phyloP scores from a whole-genome alignment of 2,888 invertebrate genomes.

The Drosophila greeni region DNA sequence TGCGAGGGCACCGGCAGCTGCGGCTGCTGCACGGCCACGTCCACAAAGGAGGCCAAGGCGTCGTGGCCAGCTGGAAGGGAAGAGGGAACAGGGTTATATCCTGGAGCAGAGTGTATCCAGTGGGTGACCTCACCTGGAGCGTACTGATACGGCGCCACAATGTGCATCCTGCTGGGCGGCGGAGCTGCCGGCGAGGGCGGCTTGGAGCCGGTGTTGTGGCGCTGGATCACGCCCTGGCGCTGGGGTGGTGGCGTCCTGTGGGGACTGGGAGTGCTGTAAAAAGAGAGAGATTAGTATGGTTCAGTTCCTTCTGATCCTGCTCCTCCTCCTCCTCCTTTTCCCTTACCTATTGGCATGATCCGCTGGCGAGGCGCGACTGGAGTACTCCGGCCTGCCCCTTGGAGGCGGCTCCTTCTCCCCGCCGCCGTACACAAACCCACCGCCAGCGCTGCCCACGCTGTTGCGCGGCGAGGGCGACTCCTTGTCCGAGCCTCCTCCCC shows the following conservation, averaged over 20 bases:
- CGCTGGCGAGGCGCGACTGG: slow-evolving; percentile 79
- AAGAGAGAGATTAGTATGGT: not conserved
- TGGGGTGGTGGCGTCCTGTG: slow-evolving; percentile 80
- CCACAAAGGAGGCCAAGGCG: slow-evolving; percentile 91
- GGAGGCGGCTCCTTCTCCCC: slow-evolving; percentile 73
- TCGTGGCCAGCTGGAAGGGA: slow-evolving; percentile 84
- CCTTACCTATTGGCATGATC: slow-evolving; percentile 79
- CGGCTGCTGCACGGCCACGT: slow-evolving; percentile 94
- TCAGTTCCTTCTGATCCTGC: slow-evolving; percentile 11
- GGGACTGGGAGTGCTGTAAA: slow-evolving; percentile 78
- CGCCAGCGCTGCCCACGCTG: slow-evolving; percentile 67
- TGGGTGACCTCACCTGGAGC: slow-evolving; percentile 78
- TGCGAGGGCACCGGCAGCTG: slow-evolving; percentile 91
- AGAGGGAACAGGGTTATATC: not conserved
- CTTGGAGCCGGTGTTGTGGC: slow-evolving; percentile 83
- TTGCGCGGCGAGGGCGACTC: slow-evolving; percentile 79
- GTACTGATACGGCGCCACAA: slow-evolving; percentile 78
- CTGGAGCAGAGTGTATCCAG: too few species aligned
- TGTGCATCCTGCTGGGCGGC: slow-evolving; percentile 79
- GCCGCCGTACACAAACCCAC: slow-evolving; percentile 74
- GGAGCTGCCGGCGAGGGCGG: slow-evolving; percentile 80
- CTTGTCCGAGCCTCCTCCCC: slow-evolving; percentile 75
- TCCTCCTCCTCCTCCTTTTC: slow-evolving; percentile 7
- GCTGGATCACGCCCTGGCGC: slow-evolving; percentile 88
- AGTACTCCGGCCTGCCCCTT: slow-evolving; percentile 77